These are phyloP conservation scores for Lithophane leautieri DNA, from an alignment of 2,888 invertebrate species.

Conservation along the genomic window DNA sequence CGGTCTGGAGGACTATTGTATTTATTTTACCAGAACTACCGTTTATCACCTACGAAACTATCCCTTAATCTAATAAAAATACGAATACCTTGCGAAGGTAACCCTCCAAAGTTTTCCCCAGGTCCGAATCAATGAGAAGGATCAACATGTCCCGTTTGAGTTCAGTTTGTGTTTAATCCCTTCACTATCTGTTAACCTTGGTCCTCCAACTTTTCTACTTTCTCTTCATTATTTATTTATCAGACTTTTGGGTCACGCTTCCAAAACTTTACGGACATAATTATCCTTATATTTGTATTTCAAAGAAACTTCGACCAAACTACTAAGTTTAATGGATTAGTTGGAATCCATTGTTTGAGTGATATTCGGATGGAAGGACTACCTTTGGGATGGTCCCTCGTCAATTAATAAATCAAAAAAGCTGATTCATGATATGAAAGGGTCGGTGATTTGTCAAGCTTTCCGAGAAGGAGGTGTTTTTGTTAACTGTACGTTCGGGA, in stretches of 20 bases:
- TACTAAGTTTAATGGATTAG: constrained; percentile 57
- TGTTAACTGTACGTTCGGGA: background rate
- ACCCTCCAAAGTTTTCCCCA: constrained; percentile 31
- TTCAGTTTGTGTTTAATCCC: constrained; percentile 63
- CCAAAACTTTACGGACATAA: constrained; percentile 55
- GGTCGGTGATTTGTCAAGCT: constrained; percentile 37
- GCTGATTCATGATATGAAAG: constrained; percentile 39
- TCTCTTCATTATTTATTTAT: constrained; percentile 67
- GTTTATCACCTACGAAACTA: background rate
- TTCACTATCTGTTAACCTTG: constrained; percentile 64
- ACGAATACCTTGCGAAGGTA: constrained; percentile 2
- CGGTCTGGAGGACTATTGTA: background rate
- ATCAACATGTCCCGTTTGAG: constrained; percentile 48
- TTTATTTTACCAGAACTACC: background rate
- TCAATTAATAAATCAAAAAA: constrained; percentile 45
- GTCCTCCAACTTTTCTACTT: constrained; percentile 59
- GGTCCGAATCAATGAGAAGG: constrained; percentile 58
- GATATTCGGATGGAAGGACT: constrained; percentile 25
- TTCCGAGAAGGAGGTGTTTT: constrained; percentile 9
- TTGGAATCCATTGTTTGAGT: constrained; percentile 39
- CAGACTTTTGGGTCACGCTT: constrained; percentile 54
- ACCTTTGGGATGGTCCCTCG: constrained; percentile 11
- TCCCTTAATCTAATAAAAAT: background rate
- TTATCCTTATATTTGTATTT: constrained; percentile 58
- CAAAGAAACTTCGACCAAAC: constrained; percentile 36